A percentile compares a stretch with the other conserved stretches of the same genome.
Evolutionary conservation across 2,888 invertebrate genomes (phyloP).

Genomic region (Aleiodes leptofemur): DNA sequence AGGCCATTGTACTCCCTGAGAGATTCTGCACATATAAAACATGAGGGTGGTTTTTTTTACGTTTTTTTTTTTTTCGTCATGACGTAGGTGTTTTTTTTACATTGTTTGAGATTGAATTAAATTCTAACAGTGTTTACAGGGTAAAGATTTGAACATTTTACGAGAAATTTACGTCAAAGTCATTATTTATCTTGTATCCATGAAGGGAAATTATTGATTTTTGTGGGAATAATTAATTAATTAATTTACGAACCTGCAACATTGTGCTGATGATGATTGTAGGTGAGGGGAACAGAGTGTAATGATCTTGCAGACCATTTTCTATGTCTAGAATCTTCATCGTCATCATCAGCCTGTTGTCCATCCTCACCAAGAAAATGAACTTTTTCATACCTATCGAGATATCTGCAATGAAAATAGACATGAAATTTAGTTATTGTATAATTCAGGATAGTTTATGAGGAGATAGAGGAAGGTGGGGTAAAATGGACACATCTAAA

Average conservation of each 20-base stretch:
- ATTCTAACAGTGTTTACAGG: too few relatives aligned
- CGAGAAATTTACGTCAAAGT: too few relatives aligned
- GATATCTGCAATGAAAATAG: conserved; percentile 76
- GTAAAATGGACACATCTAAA: too few relatives aligned
- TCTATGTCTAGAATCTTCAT: conserved; percentile 84
- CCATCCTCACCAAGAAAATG: conserved; percentile 92
- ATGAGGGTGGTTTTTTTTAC: not conserved
- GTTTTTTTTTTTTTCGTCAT: conserved; percentile 25
- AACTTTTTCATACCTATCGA: conserved; percentile 93
- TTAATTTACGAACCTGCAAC: conserved; percentile 78
- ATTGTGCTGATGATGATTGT: conserved; percentile 87
- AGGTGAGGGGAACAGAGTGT: conserved; percentile 84
- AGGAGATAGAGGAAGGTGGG: too few relatives aligned
- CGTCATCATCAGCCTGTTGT: conserved; percentile 86
- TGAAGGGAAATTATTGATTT: too few relatives aligned
- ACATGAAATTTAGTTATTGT: conserved; percentile 41
- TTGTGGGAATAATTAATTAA: not conserved
- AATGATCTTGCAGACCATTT: conserved; percentile 81
- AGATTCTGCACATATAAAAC: conserved; percentile 75
- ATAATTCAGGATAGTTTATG: not conserved
- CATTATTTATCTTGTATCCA: too few relatives aligned
- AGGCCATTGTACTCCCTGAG: conserved; percentile 82
- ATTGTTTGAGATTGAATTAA: too few relatives aligned
- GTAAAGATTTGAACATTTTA: too few relatives aligned
- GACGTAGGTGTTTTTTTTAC: not conserved